Conservation (phyloP, 2,888 invertebrate genomes). For the Cataglyphis livida region DNA sequence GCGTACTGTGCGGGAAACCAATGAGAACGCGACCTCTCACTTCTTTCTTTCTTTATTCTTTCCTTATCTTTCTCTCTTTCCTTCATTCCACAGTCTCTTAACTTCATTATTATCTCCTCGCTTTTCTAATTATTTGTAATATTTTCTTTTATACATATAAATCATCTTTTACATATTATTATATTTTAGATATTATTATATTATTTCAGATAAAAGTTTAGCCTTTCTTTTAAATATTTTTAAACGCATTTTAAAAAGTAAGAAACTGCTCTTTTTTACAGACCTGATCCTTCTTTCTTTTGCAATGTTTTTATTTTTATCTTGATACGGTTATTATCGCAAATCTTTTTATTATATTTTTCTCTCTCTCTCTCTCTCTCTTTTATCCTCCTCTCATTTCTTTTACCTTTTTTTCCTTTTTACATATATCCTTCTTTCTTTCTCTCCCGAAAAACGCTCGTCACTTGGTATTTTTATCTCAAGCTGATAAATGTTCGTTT, state of each 20-base stretch:
- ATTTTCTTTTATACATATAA: constrained; percentile 33
- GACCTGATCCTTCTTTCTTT: constrained; percentile 3
- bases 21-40: constrained; percentile 77
- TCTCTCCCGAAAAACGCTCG: not conserved
- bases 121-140: constrained; percentile 15
- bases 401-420: not conserved
- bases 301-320: constrained; percentile 44
- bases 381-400: not conserved
- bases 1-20: constrained; percentile 58
- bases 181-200: not conserved
- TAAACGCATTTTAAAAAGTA: constrained; percentile 12
- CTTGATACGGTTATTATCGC: not conserved
- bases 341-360: not conserved
- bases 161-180: constrained; percentile 12
- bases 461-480: constrained; percentile 22
- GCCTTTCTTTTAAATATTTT: not conserved
- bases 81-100: constrained; percentile 49
- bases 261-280: constrained; percentile 23
- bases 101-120: not conserved
- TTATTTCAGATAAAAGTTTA: not conserved
- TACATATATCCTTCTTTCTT: constrained; percentile 9
- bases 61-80: constrained; percentile 38
- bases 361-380: constrained; percentile 29
- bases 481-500: not conserved
- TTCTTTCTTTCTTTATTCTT: constrained; percentile 56